phyloP scores from a whole-genome alignment of 1,140 invertebrate genomes.

The Vanessa tameamea region DNA sequence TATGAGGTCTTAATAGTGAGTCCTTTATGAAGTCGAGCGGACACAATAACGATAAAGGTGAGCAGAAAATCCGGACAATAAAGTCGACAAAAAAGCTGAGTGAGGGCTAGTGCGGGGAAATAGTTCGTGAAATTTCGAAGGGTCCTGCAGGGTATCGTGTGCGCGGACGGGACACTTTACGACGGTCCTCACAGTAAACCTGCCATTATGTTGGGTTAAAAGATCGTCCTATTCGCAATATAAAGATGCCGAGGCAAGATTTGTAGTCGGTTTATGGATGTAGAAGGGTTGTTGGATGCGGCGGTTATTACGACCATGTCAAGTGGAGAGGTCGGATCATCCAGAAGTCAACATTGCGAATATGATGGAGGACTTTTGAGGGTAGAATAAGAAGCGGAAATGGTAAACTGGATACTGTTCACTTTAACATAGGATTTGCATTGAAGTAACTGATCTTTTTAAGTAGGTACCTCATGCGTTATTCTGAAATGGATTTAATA shows the following conservation, averaged over 20 bases:
- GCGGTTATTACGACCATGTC: constrained; percentile 76
- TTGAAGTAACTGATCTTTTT: constrained; percentile 30
- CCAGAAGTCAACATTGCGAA: constrained; percentile 76
- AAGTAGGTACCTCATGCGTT: constrained; percentile 16
- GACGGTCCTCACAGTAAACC: constrained; percentile 77
- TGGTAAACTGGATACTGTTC: constrained; percentile 45
- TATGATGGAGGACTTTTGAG: constrained; percentile 71
- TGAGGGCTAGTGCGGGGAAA: constrained; percentile 75
- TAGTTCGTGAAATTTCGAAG: constrained; percentile 79
- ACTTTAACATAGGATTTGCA: constrained; percentile 37
- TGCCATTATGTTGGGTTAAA: constrained; percentile 79
- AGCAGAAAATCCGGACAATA: constrained; percentile 80
- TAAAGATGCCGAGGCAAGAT: constrained; percentile 79
- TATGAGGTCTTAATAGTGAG: constrained; percentile 78
- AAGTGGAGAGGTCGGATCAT: constrained; percentile 73
- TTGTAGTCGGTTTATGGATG: constrained; percentile 78
- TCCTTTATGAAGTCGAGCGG: constrained; percentile 77
- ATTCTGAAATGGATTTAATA: constrained; percentile 7
- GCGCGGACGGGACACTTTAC: constrained; percentile 70
- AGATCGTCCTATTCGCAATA: constrained; percentile 74
- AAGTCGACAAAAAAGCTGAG: constrained; percentile 77
- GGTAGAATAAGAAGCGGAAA: constrained; percentile 55
- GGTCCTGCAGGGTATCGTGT: constrained; percentile 56
- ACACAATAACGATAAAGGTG: constrained; percentile 80
- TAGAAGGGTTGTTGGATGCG: constrained; percentile 76